phyloP scores from a whole-genome alignment of 2,888 invertebrate genomes.

The Tridacna crocea region DNA sequence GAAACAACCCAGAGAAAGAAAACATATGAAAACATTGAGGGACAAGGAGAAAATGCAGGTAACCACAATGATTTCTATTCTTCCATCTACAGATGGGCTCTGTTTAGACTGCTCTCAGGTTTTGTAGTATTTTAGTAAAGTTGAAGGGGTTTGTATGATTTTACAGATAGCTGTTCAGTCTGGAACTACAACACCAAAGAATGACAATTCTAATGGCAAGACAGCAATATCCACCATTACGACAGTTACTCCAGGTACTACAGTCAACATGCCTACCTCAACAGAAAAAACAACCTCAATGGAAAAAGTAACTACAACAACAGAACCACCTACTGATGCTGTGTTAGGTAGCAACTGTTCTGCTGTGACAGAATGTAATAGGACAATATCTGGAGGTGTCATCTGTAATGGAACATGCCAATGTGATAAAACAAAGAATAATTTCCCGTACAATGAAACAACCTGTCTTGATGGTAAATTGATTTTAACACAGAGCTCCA shows the following conservation, averaged over 20 bases:
- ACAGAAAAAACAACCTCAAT: neutral
- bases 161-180: constrained; percentile 4
- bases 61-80: neutral
- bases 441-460: constrained; percentile 15
- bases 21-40: neutral
- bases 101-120: too few relatives aligned
- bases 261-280: neutral
- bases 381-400: constrained; percentile 3
- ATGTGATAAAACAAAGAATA: neutral
- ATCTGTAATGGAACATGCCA: constrained; percentile 16
- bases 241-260: neutral
- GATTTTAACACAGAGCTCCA: too few relatives aligned
- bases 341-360: constrained; percentile 9
- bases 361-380: neutral
- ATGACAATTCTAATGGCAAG: neutral
- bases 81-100: too few relatives aligned
- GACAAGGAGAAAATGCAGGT: neutral
- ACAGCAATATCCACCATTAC: neutral
- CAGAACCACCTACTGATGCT: neutral
- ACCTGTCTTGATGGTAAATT: constrained; percentile 11
- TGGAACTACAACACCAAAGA: neutral
- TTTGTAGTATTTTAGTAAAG: too few relatives aligned
- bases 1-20: neutral
- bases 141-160: neutral
- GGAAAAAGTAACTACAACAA: neutral